Percentiles rank a stretch among this genome's conserved stretches.
These are phyloP conservation scores for Rhinichthys klamathensis DNA, from an alignment of 2,113 vertebrate species.

Conservation along the genomic window DNA sequence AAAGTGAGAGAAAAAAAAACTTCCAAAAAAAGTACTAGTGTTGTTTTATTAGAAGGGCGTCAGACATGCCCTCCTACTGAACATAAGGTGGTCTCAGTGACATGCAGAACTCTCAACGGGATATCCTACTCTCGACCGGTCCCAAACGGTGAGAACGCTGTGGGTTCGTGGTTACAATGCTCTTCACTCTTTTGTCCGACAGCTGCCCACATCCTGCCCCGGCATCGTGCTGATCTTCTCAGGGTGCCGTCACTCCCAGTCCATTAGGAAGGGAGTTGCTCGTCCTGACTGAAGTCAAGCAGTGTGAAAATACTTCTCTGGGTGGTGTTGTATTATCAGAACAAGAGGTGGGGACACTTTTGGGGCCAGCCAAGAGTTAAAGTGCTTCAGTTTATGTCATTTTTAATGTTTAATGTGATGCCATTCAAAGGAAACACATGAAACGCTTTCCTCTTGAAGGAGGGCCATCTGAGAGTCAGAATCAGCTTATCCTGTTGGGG, in stretches of 20 bases:
- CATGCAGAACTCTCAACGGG: slow-evolving; percentile 42
- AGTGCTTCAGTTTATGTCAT: background rate
- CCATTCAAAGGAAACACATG: slow-evolving; percentile 16
- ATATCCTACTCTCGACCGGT: slow-evolving; percentile 4
- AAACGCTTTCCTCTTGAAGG: background rate
- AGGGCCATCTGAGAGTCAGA: background rate
- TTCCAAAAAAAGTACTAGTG: slow-evolving; percentile 39
- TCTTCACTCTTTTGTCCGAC: slow-evolving; percentile 35
- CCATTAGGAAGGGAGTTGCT: slow-evolving; percentile 50
- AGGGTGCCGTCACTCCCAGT: slow-evolving; percentile 14
- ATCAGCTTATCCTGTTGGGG: slow-evolving; percentile 27
- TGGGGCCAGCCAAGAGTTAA: slow-evolving; percentile 21
- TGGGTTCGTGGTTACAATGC: background rate
- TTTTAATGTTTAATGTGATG: slow-evolving; percentile 17
- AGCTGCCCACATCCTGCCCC: slow-evolving; percentile 12
- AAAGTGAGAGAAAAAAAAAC: slow-evolving; percentile 8
- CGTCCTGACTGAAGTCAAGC: slow-evolving; percentile 40
- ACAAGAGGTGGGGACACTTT: slow-evolving; percentile 33
- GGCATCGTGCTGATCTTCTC: slow-evolving; percentile 7
- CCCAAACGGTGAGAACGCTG: background rate
- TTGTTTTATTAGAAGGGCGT: slow-evolving; percentile 48
- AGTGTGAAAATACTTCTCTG: slow-evolving; percentile 40
- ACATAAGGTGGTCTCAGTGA: slow-evolving; percentile 44
- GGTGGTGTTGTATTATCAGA: slow-evolving; percentile 37
- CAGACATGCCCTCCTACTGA: slow-evolving; percentile 30